A percentile compares a stretch with the other conserved stretches of the same genome.
Conservation (phyloP, 2,113 vertebrate genomes). For the Ursus arctos region DNA sequence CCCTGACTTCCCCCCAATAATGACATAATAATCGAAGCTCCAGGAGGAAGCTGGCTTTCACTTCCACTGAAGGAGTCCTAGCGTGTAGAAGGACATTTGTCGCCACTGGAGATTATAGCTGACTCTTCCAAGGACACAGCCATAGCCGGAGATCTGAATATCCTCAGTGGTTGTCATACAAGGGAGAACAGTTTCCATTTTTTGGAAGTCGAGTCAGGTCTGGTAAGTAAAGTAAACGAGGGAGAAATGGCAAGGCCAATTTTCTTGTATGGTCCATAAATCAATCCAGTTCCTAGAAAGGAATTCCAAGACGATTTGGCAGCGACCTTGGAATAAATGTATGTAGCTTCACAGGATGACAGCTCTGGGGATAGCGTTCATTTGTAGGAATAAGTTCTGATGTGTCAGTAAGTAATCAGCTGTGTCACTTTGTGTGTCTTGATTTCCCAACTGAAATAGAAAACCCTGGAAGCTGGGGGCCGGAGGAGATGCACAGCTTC, state of each 20-base stretch:
- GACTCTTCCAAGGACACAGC: neutral
- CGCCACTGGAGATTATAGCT: neutral
- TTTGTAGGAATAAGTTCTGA: neutral
- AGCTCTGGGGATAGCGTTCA: neutral
- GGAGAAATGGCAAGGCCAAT: neutral
- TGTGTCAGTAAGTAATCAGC: neutral
- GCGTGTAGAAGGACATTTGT: no score
- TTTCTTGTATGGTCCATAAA: neutral
- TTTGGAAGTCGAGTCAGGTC: neutral
- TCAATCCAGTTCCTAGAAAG: conserved; percentile 52
- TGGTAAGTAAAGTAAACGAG: neutral
- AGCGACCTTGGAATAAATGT: neutral
- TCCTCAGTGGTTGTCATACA: neutral
- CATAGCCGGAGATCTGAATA: neutral
- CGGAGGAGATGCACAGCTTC: neutral
- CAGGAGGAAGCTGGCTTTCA: neutral
- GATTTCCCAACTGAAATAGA: neutral
- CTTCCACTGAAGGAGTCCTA: neutral
- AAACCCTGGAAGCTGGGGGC: neutral
- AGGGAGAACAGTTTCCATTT: neutral
- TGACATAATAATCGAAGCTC: neutral
- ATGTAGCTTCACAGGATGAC: neutral
- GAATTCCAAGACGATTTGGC: neutral
- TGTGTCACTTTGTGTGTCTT: neutral
- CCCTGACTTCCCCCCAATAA: neutral